Evolutionary conservation across 1,140 invertebrate genomes (phyloP).

Genomic region (Penaeus indicus): DNA sequence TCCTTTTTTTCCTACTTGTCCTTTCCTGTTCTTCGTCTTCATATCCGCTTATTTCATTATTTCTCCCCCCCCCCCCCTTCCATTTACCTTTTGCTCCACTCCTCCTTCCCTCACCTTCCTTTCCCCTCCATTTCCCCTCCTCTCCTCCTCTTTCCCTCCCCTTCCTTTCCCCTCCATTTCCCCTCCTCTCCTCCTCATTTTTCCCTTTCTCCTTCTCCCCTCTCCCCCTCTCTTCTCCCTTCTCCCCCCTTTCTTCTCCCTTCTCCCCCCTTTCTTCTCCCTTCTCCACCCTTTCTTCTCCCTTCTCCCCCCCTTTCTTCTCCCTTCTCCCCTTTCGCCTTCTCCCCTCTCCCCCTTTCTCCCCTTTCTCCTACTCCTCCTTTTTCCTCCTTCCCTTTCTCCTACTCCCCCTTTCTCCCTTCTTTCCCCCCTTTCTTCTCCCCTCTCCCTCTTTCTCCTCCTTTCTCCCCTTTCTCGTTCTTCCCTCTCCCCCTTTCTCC

Average conservation of each 20-base stretch:
- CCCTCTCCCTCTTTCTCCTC: background rate
- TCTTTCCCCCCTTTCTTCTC: background rate
- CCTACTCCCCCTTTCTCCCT: background rate
- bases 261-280: background rate
- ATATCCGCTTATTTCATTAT: background rate
- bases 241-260: background rate
- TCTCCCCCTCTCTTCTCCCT: background rate
- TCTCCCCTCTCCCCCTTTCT: too few species aligned
- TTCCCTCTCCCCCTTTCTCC: background rate
- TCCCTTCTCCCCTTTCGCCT: background rate
- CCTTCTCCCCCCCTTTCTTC: background rate
- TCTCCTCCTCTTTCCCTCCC: background rate
- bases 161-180: background rate
- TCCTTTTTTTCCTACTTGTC: background rate
- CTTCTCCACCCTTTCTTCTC: background rate
- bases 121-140: too few species aligned
- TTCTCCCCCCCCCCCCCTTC: background rate
- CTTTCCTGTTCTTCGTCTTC: background rate
- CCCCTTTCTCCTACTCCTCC: background rate
- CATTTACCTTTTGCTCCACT: background rate
- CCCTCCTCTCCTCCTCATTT: background rate
- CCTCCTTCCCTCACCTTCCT: background rate
- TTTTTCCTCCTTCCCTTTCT: background rate
- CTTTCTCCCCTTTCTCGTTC: background rate
- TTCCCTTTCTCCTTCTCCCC: background rate